Base-by-base conservation (phyloP, 2,797 vertebrate genomes). In the Syndactyla subalaris region DNA sequence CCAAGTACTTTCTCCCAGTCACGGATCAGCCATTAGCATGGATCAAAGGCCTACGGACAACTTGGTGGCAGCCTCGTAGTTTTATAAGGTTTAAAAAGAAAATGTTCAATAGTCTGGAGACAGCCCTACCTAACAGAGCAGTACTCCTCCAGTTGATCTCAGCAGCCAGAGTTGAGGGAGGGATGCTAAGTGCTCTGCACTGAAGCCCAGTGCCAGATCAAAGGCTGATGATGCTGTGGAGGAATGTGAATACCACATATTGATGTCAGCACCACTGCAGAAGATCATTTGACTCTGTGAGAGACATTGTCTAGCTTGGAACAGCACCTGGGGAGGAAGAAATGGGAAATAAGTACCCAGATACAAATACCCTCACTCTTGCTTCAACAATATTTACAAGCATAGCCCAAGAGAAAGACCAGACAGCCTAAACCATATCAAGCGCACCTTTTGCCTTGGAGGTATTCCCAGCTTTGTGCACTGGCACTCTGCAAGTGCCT, bases 221-320 rank as follows among this genome's bases (percentile, higher is more conserved):
- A 62, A 67, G 20, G 39, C 43, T 51, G 59, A 36, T 27, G 67
- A 21, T 46, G 46, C 14, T 13, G 2, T 12, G 10, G 45, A 32
- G 22, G 51, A 66, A 36, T 0, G 5, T 13, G 22, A 80, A 32
- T 18, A 20, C 12, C 19, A 41, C 1, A 0, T 3, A 1, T 1
- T 12, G 6, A 34, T 67, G 32, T 27, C 52, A 71, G 39, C 48
- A 52, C 9, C 1, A 0, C 39, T 38, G 59, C 0, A 8, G 26
- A 71, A 38, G 43, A 6, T 27, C 18, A 24, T 15, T 36, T 48
- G 43, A 18, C 12, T 65, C 73, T 32, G 6, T 76, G 24, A 85
- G 21, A 92, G 38, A 78, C 1, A 3, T 7, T 4, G 0, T 16
- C 14, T 30, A 62, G 36, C 26, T 57, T 46, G 38, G 26, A 19